A percentile compares a stretch with the other conserved stretches of the same genome.
Conservation (phyloP, 92 coral and sea anemone genomes). For the Bergia puertoricense region DNA sequence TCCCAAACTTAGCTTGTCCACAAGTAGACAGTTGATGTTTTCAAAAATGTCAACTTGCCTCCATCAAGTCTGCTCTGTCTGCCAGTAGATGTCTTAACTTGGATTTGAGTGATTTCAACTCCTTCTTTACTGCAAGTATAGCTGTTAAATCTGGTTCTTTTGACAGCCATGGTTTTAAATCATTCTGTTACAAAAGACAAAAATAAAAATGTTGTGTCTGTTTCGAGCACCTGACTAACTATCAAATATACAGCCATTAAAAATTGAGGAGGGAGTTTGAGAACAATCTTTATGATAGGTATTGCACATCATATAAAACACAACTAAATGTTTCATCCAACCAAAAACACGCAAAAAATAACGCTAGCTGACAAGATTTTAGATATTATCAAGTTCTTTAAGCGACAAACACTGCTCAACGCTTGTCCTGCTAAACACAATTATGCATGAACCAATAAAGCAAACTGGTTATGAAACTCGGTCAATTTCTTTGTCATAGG, state of each 20-base stretch:
- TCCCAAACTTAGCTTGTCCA: background rate
- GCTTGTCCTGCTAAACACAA: too few species aligned
- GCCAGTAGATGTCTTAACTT: conserved; percentile 82
- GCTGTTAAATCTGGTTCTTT: conserved; percentile 74
- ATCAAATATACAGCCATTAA: too few species aligned
- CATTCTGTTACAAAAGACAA: conserved; percentile 44
- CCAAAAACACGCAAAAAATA: too few species aligned
- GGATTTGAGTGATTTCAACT: conserved; percentile 76
- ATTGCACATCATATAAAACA: background rate
- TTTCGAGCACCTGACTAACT: background rate
- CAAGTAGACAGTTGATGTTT: background rate
- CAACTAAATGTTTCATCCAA: too few species aligned
- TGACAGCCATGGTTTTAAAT: conserved; percentile 44
- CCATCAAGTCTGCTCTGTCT: conserved; percentile 82
- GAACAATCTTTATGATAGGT: background rate
- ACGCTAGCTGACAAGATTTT: too few species aligned
- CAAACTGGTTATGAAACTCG: too few species aligned
- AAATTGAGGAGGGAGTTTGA: too few species aligned
- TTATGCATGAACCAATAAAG: too few species aligned
- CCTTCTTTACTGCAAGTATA: conserved; percentile 56
- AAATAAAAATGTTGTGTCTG: background rate
- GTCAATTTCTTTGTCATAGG: too few species aligned
- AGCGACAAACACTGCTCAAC: too few species aligned
- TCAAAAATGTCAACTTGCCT: conserved; percentile 54
- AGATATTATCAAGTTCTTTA: too few species aligned